Evolutionary conservation across 2,888 invertebrate genomes (phyloP).

Genomic region (Nephrocerus scutellatus): DNA sequence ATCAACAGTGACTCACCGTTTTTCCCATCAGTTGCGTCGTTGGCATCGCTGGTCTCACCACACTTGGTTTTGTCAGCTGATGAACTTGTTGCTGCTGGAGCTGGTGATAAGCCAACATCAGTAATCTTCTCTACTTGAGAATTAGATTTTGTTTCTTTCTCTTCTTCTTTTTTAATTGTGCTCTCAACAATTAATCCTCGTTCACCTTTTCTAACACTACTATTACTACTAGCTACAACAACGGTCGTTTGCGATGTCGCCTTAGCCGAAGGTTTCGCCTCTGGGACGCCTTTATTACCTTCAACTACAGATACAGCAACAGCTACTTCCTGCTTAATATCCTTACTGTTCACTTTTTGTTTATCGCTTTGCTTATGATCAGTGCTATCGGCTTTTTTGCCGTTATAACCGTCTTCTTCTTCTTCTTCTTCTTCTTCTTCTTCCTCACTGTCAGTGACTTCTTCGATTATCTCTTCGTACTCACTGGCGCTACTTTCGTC

Average conservation of each 20-base stretch:
- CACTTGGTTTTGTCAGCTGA: constrained; percentile 1
- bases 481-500: constrained; percentile 42
- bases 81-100: constrained; percentile 1
- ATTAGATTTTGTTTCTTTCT: background rate
- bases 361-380: constrained; percentile 13
- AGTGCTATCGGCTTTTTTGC: constrained; percentile 8
- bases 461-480: constrained; percentile 44
- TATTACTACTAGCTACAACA: no score
- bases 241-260: no score
- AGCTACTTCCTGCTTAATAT: no score
- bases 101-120: no score
- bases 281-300: no score
- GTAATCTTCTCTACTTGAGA: no score
- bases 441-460: constrained; percentile 41
- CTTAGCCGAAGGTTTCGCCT: no score
- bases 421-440: constrained; percentile 26
- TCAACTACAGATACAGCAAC: no score
- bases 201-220: constrained; percentile 7
- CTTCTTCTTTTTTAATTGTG: background rate
- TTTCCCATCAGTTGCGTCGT: constrained; percentile 25
- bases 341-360: constrained; percentile 23
- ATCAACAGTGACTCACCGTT: constrained; percentile 71
- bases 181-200: constrained; percentile 4
- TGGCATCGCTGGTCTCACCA: constrained; percentile 3
- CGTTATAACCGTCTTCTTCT: constrained; percentile 16